phyloP scores from a whole-genome alignment of 2,113 vertebrate genomes.

The Saccopteryx bilineata region DNA sequence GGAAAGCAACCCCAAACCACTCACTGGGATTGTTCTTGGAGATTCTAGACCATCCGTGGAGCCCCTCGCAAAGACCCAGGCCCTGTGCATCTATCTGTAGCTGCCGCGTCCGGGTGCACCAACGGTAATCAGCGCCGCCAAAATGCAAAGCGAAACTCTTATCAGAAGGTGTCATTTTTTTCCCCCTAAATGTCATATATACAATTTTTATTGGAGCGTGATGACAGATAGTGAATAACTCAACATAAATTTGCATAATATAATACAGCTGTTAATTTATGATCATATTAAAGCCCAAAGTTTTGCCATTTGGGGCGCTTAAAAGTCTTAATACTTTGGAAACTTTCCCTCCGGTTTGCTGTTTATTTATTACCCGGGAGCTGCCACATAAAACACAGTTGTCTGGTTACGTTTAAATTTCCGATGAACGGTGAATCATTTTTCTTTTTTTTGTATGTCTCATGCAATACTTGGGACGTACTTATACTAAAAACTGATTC shows the following conservation, averaged over 20 bases:
- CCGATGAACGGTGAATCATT: background rate
- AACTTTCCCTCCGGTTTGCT: slow-evolving; percentile 84
- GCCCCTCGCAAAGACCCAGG: background rate
- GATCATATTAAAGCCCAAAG: slow-evolving; percentile 86
- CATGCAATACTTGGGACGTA: background rate
- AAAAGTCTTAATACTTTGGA: slow-evolving; percentile 72
- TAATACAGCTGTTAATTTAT: slow-evolving; percentile 89
- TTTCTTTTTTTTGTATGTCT: background rate
- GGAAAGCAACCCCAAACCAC: background rate
- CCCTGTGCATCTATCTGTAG: fast-evolving
- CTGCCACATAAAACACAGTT: slow-evolving; percentile 60
- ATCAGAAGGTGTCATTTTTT: slow-evolving; percentile 88
- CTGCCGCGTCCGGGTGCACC: fast-evolving
- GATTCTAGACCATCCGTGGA: background rate
- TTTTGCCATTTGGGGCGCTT: slow-evolving; percentile 86
- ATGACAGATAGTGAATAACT: slow-evolving; percentile 89
- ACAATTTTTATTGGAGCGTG: slow-evolving; percentile 88
- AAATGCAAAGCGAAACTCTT: slow-evolving; percentile 84
- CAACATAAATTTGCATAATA: slow-evolving; percentile 92
- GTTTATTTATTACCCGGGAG: slow-evolving; percentile 80
- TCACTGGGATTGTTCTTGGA: background rate
- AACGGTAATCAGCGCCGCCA: slow-evolving; percentile 77
- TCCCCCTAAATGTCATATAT: slow-evolving; percentile 86
- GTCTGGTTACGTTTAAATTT: slow-evolving; percentile 63
- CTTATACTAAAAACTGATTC: slow-evolving; percentile 5